These are phyloP conservation scores for Catharus bicknelli DNA, from an alignment of 2,113 vertebrate genomes.

Conservation along the genomic window DNA sequence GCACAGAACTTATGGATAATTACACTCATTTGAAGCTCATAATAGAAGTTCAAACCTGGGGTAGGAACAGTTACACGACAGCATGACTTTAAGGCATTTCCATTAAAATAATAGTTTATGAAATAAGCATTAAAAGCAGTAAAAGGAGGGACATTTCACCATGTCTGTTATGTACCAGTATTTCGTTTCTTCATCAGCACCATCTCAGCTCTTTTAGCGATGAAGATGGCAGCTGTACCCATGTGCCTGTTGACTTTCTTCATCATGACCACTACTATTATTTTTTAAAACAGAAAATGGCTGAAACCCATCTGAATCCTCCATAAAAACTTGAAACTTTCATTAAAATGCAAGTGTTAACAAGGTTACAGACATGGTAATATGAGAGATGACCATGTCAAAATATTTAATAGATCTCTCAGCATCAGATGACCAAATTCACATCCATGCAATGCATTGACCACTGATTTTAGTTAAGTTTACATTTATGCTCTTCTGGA, in stretches of 20 bases:
- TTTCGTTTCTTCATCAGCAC: neutral
- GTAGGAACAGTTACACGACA: neutral
- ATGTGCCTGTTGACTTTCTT: accelerated
- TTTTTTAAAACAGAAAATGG: neutral
- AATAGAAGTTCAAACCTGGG: neutral
- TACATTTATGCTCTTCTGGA: neutral
- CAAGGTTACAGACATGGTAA: neutral
- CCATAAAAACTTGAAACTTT: accelerated
- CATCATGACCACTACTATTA: neutral
- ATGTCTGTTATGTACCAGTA: neutral
- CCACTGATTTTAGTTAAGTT: neutral
- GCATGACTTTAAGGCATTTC: neutral
- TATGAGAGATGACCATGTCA: neutral
- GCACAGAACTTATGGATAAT: neutral
- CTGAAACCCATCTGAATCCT: neutral
- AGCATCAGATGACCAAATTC: neutral
- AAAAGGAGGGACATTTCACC: neutral
- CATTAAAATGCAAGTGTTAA: neutral
- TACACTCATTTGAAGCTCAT: neutral
- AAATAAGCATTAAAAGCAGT: neutral
- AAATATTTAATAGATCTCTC: neutral
- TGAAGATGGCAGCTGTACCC: neutral
- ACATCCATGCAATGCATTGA: neutral
- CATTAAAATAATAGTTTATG: neutral
- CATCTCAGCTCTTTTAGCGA: neutral